Conservation (phyloP, 2,888 invertebrate genomes). For the Marronus borbonicus region DNA sequence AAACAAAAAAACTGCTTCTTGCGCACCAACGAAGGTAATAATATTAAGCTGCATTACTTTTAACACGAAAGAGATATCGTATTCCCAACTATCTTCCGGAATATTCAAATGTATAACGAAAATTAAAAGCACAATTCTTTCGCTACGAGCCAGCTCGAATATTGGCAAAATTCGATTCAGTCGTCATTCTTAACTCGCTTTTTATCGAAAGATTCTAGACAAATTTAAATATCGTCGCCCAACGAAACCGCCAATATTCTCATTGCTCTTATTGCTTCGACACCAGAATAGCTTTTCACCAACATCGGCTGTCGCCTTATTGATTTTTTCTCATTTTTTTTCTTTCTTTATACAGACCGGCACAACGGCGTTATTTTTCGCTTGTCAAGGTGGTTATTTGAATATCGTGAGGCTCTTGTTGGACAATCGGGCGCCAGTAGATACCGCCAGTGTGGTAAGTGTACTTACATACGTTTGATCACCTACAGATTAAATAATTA, state of each 20-base stretch:
- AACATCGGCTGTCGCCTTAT: constrained; percentile 15
- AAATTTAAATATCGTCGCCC: neutral
- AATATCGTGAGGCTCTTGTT: constrained; percentile 86
- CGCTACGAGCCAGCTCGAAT: neutral
- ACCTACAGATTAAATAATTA: constrained; percentile 9
- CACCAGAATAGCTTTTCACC: constrained; percentile 18
- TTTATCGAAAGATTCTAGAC: neutral
- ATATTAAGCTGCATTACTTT: no score
- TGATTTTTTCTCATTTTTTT: constrained; percentile 24
- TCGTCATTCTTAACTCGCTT: no score
- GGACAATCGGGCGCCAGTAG: constrained; percentile 84
- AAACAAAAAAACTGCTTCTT: no score
- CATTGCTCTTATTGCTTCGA: neutral
- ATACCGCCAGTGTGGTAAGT: constrained; percentile 85
- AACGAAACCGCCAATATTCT: neutral
- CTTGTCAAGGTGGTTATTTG: constrained; percentile 92
- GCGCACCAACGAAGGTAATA: no score
- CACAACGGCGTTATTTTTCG: constrained; percentile 94
- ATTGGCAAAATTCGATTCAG: no score
- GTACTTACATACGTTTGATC: neutral
- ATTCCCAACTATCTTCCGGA: neutral
- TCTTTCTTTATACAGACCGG: constrained; percentile 80
- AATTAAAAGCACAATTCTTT: neutral
- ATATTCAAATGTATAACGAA: no score
- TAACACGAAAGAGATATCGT: neutral